Conservation (phyloP, 2,113 vertebrate genomes). For the Pithys albifrons region DNA sequence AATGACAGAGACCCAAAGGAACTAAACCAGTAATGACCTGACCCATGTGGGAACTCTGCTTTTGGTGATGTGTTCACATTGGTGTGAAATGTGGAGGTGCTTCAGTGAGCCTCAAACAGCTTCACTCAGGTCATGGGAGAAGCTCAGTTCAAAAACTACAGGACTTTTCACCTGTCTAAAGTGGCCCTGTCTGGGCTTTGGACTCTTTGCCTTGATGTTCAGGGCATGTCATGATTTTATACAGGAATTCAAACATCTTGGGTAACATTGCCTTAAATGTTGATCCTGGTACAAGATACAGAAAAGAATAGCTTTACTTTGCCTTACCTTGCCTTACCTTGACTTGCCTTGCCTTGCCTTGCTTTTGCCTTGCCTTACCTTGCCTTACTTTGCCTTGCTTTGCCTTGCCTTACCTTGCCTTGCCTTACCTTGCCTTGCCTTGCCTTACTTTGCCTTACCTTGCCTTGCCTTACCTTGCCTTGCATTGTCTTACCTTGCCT, state of each 20-base stretch:
- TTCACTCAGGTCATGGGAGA: not conserved
- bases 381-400: not conserved
- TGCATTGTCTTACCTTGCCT: not conserved
- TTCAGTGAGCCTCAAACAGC: not conserved
- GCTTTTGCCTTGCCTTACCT: not conserved
- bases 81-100: not conserved
- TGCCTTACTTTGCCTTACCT: not conserved
- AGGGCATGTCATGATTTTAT: accelerated
- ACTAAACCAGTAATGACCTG: not conserved
- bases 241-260: accelerated
- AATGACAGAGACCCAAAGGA: accelerated
- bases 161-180: not conserved
- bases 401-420: not conserved
- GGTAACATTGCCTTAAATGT: not conserved
- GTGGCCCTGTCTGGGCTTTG: not conserved
- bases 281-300: not conserved
- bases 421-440: not conserved
- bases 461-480: not conserved
- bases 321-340: not conserved
- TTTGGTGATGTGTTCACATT: not conserved
- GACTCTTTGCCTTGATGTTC: not conserved
- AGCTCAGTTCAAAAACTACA: not conserved
- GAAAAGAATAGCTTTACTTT: not conserved
- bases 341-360: not conserved
- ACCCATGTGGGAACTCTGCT: accelerated